phyloP scores from a whole-genome alignment of 1,140 invertebrate genomes.

The Drosophila subpulchrella region DNA sequence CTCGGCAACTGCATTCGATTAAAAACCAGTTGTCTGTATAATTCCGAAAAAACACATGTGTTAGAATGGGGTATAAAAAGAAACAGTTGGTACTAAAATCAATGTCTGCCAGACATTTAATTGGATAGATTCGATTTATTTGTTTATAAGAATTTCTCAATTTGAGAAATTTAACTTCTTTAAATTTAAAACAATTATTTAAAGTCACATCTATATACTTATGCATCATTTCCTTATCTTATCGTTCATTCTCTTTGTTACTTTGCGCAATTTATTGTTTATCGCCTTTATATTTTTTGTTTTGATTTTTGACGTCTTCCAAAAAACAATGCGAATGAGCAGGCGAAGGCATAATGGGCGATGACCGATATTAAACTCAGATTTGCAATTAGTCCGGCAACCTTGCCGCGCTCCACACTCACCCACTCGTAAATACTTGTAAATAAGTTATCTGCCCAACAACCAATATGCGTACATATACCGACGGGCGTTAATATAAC shows the following conservation, averaged over 20 bases:
- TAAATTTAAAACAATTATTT: too few relatives aligned
- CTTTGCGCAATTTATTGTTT: slow-evolving; percentile 10
- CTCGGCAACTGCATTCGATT: neutral
- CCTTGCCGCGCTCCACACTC: slow-evolving; percentile 12
- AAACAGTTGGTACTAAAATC: neutral
- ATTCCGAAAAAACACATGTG: neutral
- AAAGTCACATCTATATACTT: neutral
- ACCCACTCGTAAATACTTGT: slow-evolving; percentile 14
- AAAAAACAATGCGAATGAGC: slow-evolving; percentile 55
- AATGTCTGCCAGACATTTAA: neutral
- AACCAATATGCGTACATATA: slow-evolving; percentile 2
- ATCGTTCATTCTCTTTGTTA: neutral
- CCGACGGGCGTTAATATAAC: slow-evolving; percentile 41
- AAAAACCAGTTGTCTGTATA: slow-evolving; percentile 28
- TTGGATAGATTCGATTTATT: neutral
- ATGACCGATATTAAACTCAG: slow-evolving; percentile 48
- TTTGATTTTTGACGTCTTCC: slow-evolving; percentile 8
- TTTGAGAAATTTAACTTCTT: too few relatives aligned
- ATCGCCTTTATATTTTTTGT: slow-evolving; percentile 19
- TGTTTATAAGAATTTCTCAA: neutral
- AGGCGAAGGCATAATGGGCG: slow-evolving; percentile 26
- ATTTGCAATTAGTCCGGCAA: slow-evolving; percentile 36
- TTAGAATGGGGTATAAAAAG: neutral
- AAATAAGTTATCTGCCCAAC: slow-evolving; percentile 21
- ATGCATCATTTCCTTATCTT: neutral